Evolutionary conservation across 2,113 vertebrate genomes (phyloP), one percentile per base, ranked within the genome.

Genomic region (Centrocercus urophasianus): DNA sequence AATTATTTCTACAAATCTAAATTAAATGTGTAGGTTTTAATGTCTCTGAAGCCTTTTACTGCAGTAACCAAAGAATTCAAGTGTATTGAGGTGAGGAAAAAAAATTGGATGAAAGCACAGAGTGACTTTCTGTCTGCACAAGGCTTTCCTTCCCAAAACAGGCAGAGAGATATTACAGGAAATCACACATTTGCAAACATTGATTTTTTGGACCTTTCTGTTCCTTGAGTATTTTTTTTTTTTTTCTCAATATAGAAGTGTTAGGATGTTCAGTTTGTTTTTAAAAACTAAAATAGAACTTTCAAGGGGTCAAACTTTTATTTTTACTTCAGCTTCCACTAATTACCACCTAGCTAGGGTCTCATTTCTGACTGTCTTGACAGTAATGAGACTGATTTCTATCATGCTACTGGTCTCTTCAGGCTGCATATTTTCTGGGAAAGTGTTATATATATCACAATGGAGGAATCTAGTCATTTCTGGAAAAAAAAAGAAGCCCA

Each of bases 331-430:
- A 64, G n/a, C 8, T 12, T 67, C 34, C 5, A 6, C 12, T 64
- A 64, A 86, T 52, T 24, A 43, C 3, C 11, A 34, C 6, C 32
- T 72, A 73, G 3, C 1, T 4, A 9, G 0, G 0, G 76, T 85
- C 27, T 54, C 2, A 1, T 5, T 70, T 91, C 14, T 47, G 45
- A 2, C 7, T 67, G 57, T 45, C 47, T 45, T 56, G 17, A 32
- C 11, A 59, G 45, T 42, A 13, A 18, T 16, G 5, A 7, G 30
- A 73, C 10, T 4, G 3, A 15, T 56, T 57, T 86, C 2, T 45
- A 27, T 20, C 40, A 60, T 2, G 4, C 47, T 82, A 69, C 42
- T 60, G 8, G 7, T 8, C 2, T 5, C 2, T 81, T 79, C 38
- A 54, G 10, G 28, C 4, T 76, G 8, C 3, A 1, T 9, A 4